Conservation (phyloP, 2,797 vertebrate genomes). For the Picus viridis region DNA sequence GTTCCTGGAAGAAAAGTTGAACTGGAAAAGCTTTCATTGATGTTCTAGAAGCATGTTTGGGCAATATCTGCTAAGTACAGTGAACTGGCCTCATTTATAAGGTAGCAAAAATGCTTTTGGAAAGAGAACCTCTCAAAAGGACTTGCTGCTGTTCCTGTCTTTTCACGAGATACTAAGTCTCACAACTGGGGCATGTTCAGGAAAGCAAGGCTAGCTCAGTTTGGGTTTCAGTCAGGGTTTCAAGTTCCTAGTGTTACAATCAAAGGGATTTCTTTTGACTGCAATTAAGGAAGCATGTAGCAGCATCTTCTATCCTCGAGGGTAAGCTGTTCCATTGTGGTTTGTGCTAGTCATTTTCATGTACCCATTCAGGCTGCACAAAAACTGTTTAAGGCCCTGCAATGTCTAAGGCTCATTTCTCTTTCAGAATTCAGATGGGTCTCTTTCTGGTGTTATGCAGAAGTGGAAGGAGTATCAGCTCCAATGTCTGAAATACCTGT, state of each 20-base stretch:
- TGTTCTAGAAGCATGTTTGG: neutral
- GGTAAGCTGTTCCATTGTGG: neutral
- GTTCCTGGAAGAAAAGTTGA: neutral
- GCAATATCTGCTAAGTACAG: accelerated
- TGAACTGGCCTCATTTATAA: neutral
- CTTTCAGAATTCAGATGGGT: slow-evolving; percentile 76
- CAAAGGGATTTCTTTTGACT: neutral
- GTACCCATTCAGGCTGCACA: neutral
- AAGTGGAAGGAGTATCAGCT: slow-evolving; percentile 82
- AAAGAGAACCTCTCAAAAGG: neutral
- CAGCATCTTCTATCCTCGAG: neutral
- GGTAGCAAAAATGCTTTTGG: neutral
- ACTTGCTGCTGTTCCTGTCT: neutral
- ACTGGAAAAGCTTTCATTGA: neutral
- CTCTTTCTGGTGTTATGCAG: slow-evolving; percentile 78
- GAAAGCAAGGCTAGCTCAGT: neutral
- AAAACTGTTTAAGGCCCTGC: neutral
- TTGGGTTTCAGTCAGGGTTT: neutral
- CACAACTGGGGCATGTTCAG: neutral
- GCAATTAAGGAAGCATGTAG: neutral
- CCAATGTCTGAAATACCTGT: slow-evolving; percentile 77
- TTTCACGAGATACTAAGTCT: neutral
- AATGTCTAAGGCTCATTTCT: neutral
- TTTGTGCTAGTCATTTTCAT: neutral
- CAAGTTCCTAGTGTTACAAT: neutral